These are phyloP conservation scores for Saxidomus purpurata DNA, from an alignment of 1,140 invertebrate genomes.

Conservation along the genomic window DNA sequence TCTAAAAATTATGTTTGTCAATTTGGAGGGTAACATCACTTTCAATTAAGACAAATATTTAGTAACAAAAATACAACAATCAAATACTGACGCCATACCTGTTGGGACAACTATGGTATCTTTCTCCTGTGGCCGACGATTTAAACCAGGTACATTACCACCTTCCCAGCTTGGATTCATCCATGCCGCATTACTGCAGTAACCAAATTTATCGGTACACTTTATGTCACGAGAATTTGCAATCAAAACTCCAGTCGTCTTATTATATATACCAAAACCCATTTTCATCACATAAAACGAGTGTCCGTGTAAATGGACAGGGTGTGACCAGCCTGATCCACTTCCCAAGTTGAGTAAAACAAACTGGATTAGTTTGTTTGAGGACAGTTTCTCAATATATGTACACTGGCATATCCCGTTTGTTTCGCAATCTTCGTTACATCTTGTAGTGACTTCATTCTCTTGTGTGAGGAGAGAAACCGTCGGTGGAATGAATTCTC, in stretches of 20 bases:
- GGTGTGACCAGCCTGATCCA: constrained; percentile 71
- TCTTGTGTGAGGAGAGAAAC: constrained; percentile 40
- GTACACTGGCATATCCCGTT: constrained; percentile 49
- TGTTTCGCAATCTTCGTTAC: constrained; percentile 29
- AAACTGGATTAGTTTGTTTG: constrained; percentile 48
- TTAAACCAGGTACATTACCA: constrained; percentile 64
- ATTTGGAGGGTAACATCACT: too few relatives aligned
- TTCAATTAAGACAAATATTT: too few relatives aligned
- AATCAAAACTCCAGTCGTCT: constrained; percentile 77
- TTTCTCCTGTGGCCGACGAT: constrained; percentile 89
- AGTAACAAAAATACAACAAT: constrained; percentile 42
- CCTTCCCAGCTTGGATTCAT: constrained; percentile 63
- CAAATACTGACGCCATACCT: too few relatives aligned
- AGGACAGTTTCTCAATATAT: constrained; percentile 38
- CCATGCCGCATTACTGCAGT: constrained; percentile 75
- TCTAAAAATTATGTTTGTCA: too few relatives aligned
- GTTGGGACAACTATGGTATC: constrained; percentile 91
- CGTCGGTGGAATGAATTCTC: constrained; percentile 32
- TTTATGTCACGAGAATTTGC: constrained; percentile 70
- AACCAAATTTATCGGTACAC: constrained; percentile 86
- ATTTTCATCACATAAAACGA: constrained; percentile 78
- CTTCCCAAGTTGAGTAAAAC: constrained; percentile 60
- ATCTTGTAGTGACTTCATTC: constrained; percentile 10
- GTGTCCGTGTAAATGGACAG: constrained; percentile 74
- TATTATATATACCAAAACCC: constrained; percentile 76